These are phyloP conservation scores for Poicephalus meyeri DNA, from an alignment of 2,113 vertebrate species.

Conservation along the genomic window DNA sequence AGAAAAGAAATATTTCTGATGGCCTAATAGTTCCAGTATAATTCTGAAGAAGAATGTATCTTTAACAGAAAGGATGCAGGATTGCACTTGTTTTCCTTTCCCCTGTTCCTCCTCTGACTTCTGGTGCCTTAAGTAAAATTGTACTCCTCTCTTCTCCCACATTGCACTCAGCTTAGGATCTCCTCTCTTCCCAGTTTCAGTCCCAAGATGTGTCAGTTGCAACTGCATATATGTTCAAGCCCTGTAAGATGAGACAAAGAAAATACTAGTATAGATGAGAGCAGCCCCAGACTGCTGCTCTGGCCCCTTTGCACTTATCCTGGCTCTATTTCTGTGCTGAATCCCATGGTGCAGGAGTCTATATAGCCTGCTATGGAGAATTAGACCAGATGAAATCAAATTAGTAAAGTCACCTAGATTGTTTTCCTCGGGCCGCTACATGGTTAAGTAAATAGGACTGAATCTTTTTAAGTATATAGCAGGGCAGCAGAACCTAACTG, in stretches of 20 bases:
- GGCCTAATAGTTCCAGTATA: not conserved
- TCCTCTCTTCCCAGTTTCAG: not conserved
- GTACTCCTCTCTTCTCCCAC: not conserved
- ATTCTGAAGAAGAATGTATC: not conserved
- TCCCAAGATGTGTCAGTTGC: not conserved
- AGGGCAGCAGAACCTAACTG: not conserved
- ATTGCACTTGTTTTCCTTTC: not conserved
- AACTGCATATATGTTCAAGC: not conserved
- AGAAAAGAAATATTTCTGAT: not conserved
- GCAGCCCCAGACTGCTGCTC: not conserved
- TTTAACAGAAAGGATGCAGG: not conserved
- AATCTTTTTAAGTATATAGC: not conserved
- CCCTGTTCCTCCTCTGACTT: not conserved
- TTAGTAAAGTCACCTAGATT: not conserved
- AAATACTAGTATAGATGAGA: not conserved
- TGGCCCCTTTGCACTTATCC: not conserved
- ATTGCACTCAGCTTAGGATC: not conserved
- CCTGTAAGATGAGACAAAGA: not conserved
- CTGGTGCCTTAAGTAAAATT: not conserved
- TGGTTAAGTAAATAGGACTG: not conserved
- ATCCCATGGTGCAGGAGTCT: not conserved
- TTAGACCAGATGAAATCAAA: not conserved
- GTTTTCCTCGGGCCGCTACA: accelerated
- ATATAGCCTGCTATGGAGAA: not conserved
- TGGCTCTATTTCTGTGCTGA: not conserved